phyloP scores from a whole-genome alignment of 2,113 vertebrate genomes.

The Cranoglanis bouderius region DNA sequence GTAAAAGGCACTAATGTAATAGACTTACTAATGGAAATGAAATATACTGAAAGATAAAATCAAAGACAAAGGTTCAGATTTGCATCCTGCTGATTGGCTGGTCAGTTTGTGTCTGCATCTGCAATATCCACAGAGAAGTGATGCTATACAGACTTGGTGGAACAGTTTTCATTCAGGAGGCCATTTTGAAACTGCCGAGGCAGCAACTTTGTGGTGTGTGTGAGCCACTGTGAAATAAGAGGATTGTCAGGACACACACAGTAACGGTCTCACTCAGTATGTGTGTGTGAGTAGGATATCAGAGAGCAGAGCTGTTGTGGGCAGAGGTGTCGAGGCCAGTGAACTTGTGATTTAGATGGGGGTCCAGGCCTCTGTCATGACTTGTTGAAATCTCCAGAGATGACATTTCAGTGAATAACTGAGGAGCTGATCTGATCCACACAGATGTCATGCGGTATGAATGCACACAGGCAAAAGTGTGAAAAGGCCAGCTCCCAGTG shows the following conservation, averaged over 20 bases:
- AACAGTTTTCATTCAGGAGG: not conserved
- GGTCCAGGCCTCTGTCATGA: slow-evolving; percentile 34
- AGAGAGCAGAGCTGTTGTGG: not conserved
- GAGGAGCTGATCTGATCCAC: slow-evolving; percentile 3
- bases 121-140: not conserved
- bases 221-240: not conserved
- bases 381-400: slow-evolving; percentile 30
- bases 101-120: not conserved
- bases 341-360: slow-evolving; percentile 40
- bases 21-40: not conserved
- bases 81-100: not conserved
- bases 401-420: slow-evolving; percentile 1
- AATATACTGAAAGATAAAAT: not conserved
- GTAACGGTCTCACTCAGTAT: not conserved
- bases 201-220: not conserved
- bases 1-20: not conserved
- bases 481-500: slow-evolving; percentile 33
- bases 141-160: not conserved
- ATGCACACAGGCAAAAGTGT: slow-evolving; percentile 29
- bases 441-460: slow-evolving; percentile 17
- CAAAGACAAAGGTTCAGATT: not conserved
- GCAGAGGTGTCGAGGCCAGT: not conserved
- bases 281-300: not conserved
- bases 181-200: slow-evolving; percentile 8
- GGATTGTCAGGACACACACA: not conserved